A percentile compares a stretch with the other conserved stretches of the same genome.
These are phyloP conservation scores for Drosophila kanekoi DNA, from an alignment of 2,888 invertebrate species.

Conservation along the genomic window DNA sequence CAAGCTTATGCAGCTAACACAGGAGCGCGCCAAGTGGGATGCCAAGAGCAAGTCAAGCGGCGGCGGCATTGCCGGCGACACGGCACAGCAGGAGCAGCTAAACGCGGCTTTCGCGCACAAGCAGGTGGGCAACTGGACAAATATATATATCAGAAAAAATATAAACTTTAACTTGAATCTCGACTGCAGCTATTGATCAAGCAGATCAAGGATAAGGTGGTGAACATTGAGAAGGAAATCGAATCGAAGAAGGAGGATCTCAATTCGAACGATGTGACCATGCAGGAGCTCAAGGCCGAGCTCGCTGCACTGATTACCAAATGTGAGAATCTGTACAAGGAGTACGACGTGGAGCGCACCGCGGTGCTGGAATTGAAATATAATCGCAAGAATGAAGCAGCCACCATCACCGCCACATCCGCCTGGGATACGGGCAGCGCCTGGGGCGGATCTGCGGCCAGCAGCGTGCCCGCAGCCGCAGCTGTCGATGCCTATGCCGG, in stretches of 20 bases:
- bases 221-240: slow-evolving; percentile 91
- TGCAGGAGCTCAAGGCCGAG: slow-evolving; percentile 90
- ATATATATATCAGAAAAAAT: neutral
- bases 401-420: slow-evolving; percentile 75
- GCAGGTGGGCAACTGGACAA: slow-evolving; percentile 78
- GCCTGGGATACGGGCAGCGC: slow-evolving; percentile 86
- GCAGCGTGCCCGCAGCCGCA: slow-evolving; percentile 44
- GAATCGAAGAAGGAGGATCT: slow-evolving; percentile 92
- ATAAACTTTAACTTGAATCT: neutral
- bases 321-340: slow-evolving; percentile 88
- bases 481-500: slow-evolving; percentile 69
- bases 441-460: slow-evolving; percentile 40
- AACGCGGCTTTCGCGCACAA: slow-evolving; percentile 89
- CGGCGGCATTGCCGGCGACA: slow-evolving; percentile 79
- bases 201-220: slow-evolving; percentile 89
- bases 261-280: slow-evolving; percentile 91
- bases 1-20: slow-evolving; percentile 91
- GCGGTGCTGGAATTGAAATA: slow-evolving; percentile 87
- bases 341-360: slow-evolving; percentile 89
- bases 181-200: slow-evolving; percentile 88
- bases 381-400: slow-evolving; percentile 85
- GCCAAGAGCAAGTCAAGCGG: slow-evolving; percentile 87
- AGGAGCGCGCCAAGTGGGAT: slow-evolving; percentile 93
- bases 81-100: slow-evolving; percentile 87
- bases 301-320: slow-evolving; percentile 89